Percentiles rank a stretch among this genome's conserved stretches.
phyloP scores from a whole-genome alignment of 2,888 invertebrate species.

The Caenorhabditis afra region DNA sequence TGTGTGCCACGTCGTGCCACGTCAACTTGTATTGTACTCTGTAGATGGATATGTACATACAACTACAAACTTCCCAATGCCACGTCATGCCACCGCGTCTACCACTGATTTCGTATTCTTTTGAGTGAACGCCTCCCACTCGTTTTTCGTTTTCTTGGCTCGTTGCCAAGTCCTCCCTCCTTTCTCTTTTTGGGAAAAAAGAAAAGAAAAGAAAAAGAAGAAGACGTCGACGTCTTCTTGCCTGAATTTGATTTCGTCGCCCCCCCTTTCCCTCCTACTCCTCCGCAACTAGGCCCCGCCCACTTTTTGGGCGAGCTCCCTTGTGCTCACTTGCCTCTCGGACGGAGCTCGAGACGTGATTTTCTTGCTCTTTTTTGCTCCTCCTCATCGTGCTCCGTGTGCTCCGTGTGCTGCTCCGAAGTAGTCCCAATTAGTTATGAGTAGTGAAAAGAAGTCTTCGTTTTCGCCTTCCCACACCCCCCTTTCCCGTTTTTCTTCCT shows the following conservation, averaged over 20 bases:
- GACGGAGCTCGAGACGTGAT: not conserved
- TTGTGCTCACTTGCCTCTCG: slow-evolving; percentile 6
- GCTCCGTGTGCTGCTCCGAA: no score
- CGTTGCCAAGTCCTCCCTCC: not conserved
- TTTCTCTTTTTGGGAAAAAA: slow-evolving; percentile 6
- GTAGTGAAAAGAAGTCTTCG: no score
- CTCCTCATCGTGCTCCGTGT: not conserved
- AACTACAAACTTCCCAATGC: no score
- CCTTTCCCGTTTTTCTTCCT: no score
- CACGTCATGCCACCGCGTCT: no score
- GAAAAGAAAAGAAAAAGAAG: slow-evolving; percentile 30
- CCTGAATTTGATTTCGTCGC: slow-evolving; percentile 41
- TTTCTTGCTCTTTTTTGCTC: slow-evolving; percentile 11
- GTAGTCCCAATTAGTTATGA: no score
- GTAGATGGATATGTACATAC: no score
- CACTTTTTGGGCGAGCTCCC: slow-evolving; percentile 4
- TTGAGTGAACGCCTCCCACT: not conserved
- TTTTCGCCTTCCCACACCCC: no score
- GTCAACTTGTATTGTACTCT: no score
- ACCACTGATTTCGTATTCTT: no score
- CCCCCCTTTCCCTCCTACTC: slow-evolving; percentile 16
- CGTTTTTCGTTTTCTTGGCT: slow-evolving; percentile 1
- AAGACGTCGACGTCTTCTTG: slow-evolving; percentile 25
- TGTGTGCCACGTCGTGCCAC: no score
- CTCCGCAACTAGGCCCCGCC: slow-evolving; percentile 22